phyloP scores from a whole-genome alignment of 2,113 vertebrate genomes.

The Setophaga kirtlandii region DNA sequence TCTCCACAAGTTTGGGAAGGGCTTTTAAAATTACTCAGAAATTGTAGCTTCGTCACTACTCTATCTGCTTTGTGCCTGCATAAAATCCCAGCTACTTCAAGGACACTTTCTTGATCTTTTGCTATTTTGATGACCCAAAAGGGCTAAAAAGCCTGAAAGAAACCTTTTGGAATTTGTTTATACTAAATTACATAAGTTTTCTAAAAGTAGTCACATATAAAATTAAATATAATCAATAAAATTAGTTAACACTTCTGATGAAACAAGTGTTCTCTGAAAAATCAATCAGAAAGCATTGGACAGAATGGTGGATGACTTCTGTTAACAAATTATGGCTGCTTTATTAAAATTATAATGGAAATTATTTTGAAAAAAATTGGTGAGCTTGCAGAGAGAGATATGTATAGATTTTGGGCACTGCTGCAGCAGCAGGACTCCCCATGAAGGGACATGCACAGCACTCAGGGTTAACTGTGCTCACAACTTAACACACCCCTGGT shows the following conservation, averaged over 20 bases:
- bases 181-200: background rate
- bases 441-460: background rate
- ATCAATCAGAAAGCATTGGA: background rate
- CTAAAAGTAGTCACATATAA: background rate
- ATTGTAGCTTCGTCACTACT: background rate
- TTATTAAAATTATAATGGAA: background rate
- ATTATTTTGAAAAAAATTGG: background rate
- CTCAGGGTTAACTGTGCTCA: background rate
- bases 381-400: background rate
- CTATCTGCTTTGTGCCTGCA: background rate
- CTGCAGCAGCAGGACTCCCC: background rate
- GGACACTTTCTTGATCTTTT: background rate
- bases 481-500: background rate
- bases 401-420: background rate
- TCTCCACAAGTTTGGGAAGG: background rate
- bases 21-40: background rate
- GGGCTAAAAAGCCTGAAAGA: background rate
- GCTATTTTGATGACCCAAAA: background rate
- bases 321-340: background rate
- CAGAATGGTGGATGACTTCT: background rate
- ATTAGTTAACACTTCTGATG: background rate
- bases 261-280: background rate
- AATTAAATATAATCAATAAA: background rate
- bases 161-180: background rate
- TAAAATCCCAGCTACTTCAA: background rate